A percentile compares a stretch with the other conserved stretches of the same genome.
Evolutionary conservation across 1,140 invertebrate genomes (phyloP).

Genomic region (Nephila pilipes): DNA sequence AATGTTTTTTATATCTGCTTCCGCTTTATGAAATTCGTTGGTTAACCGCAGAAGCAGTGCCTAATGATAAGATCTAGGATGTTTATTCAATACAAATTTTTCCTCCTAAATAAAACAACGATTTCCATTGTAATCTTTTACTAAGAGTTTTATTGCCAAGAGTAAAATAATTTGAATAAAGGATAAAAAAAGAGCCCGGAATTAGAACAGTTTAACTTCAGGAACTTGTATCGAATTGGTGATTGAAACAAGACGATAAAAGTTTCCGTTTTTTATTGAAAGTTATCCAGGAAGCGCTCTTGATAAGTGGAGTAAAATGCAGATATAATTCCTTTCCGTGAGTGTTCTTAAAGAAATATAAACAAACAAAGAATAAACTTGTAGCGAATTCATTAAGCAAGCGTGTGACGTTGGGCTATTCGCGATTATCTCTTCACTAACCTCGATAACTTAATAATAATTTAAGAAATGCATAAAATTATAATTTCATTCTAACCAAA

Average conservation of each 20-base stretch:
- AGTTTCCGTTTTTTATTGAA: not conserved
- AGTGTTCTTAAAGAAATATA: too few species aligned
- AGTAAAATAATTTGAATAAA: not conserved
- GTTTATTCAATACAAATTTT: not conserved
- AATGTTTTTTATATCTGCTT: not conserved
- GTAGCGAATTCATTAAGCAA: too few species aligned
- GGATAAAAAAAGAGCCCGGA: not conserved
- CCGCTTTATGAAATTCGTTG: not conserved
- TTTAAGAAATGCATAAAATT: too few species aligned
- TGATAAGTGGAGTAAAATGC: not conserved
- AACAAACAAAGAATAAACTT: too few species aligned
- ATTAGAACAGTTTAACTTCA: not conserved
- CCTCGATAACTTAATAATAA: too few species aligned
- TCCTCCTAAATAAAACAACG: not conserved
- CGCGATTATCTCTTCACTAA: too few species aligned
- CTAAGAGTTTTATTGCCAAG: not conserved
- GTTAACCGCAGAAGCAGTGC: not conserved
- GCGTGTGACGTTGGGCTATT: too few species aligned
- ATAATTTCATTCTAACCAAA: too few species aligned
- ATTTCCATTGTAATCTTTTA: slow-evolving; percentile 8
- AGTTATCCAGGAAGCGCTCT: not conserved
- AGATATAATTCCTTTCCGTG: too few species aligned
- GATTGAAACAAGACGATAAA: not conserved
- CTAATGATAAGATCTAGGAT: slow-evolving; percentile 6
- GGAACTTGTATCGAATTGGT: not conserved